Percentiles rank a stretch among this genome's conserved stretches.
These are phyloP conservation scores for Pteria penguin DNA, from an alignment of 2,888 invertebrate genomes.

Conservation along the genomic window DNA sequence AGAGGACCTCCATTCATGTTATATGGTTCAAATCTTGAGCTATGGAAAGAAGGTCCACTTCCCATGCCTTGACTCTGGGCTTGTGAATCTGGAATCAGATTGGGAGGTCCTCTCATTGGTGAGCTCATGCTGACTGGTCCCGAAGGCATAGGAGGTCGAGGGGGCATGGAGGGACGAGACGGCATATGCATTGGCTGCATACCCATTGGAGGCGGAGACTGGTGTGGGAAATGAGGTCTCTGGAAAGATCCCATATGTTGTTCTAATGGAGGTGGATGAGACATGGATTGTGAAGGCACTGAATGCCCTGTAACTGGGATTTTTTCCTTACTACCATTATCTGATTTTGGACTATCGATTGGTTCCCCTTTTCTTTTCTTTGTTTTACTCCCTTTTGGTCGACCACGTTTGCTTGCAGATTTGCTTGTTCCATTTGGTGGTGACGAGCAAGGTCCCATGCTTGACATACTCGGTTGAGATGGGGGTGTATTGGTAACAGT, in stretches of 20 bases:
- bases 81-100: slow-evolving; percentile 3
- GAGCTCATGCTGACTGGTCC: slow-evolving; percentile 10
- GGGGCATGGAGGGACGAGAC: neutral
- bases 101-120: slow-evolving; percentile 15
- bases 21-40: neutral
- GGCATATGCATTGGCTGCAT: neutral
- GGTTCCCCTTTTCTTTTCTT: slow-evolving; percentile 16
- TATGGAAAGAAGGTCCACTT: neutral
- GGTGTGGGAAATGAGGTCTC: slow-evolving; percentile 1
- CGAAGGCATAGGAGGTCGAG: no score
- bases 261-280: neutral
- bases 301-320: neutral
- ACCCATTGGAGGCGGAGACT: neutral
- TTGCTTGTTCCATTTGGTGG: slow-evolving; percentile 2
- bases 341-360: neutral
- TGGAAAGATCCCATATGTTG: neutral
- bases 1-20: slow-evolving; percentile 8
- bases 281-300: neutral
- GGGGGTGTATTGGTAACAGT: neutral
- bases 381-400: slow-evolving; percentile 27
- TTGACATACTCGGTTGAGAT: slow-evolving; percentile 6
- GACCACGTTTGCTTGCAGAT: slow-evolving; percentile 10
- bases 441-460: neutral
- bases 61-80: neutral
- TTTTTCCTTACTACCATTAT: neutral